Evolutionary conservation across 2,797 vertebrate species (phyloP).

Genomic region (Morus bassanus): DNA sequence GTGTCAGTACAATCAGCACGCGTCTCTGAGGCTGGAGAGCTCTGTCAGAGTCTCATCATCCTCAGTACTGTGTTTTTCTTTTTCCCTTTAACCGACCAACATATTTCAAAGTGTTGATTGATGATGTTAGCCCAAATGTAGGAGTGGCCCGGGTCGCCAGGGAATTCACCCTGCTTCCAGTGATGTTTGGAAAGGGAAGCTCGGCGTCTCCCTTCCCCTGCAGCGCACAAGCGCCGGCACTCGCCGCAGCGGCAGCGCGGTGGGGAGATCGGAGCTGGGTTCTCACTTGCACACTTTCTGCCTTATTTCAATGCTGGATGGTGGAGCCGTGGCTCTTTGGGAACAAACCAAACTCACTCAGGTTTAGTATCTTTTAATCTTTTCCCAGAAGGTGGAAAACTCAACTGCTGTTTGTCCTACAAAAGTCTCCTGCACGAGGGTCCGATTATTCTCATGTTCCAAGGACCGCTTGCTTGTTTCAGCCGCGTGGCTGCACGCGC

Average conservation of each 20-base stretch:
- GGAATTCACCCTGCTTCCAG: rapidly evolving
- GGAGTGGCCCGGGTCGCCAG: background rate
- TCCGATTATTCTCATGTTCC: background rate
- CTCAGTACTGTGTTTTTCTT: rapidly evolving
- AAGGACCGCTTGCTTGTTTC: background rate
- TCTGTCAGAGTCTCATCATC: background rate
- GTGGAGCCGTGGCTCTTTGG: background rate
- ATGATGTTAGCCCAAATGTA: rapidly evolving
- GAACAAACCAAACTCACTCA: background rate
- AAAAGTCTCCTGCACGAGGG: background rate
- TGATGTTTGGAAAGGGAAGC: background rate
- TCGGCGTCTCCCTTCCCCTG: rapidly evolving
- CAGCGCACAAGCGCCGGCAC: rapidly evolving
- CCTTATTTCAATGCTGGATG: background rate
- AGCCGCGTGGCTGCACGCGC: rapidly evolving
- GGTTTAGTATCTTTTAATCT: background rate
- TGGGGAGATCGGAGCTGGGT: background rate
- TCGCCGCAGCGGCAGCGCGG: rapidly evolving
- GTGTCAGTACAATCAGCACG: rapidly evolving
- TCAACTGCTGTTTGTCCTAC: background rate
- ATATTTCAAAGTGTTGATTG: rapidly evolving
- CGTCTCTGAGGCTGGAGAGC: background rate
- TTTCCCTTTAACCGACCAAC: background rate
- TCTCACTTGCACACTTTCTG: background rate
- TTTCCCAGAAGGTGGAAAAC: background rate